Evolutionary conservation across 2,888 invertebrate species (phyloP), one percentile per base, ranked within the genome.

Genomic region (Uropetala carovei): DNA sequence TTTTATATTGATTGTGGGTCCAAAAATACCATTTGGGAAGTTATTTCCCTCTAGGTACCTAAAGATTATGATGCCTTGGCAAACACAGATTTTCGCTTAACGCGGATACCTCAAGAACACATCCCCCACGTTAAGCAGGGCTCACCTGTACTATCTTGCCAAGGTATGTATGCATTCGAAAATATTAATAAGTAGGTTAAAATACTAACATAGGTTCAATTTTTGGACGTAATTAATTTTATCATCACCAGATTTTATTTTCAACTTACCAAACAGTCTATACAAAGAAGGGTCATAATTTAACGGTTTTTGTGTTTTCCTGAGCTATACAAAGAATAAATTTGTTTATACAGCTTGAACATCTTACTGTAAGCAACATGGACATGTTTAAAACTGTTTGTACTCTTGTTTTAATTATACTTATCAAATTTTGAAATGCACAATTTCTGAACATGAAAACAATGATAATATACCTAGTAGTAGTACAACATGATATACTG

Each of bases 191-290:
- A n/a, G 22, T 43, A 43, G 43, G 43, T 43, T 43, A 43, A 43
- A 1, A 43, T 75, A 75, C 22, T 75, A 75, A 75, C 75, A 27
- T 75, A 75, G 22, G 27, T 75, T 18, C 22, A 75, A 75, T 75
- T 75, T 75, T 75, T 27, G 75, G 27, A 68, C 22, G 22, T 75
- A 13, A 75, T 75, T 75, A 27, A 22, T 22, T 75, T 27, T 27
- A 75, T 75, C 22, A 75, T 75, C 75, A 27, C 75, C 27, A 75
- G 27, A 75, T 75, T 43, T 75, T 75, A 75, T 75, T 75, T 75
- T 75, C 22, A 75, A 75, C 75, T 75, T 75, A 75, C 75, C 22
- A 75, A 75, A 75, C 3, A 43, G 27, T 75, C 75, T 75, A 75
- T 75, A 75, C 75, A 75, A 75, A 27, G 22, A 75, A 75, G 43